Evolutionary conservation across 1,140 invertebrate species (phyloP).

Genomic region (Drosophila jambulina): DNA sequence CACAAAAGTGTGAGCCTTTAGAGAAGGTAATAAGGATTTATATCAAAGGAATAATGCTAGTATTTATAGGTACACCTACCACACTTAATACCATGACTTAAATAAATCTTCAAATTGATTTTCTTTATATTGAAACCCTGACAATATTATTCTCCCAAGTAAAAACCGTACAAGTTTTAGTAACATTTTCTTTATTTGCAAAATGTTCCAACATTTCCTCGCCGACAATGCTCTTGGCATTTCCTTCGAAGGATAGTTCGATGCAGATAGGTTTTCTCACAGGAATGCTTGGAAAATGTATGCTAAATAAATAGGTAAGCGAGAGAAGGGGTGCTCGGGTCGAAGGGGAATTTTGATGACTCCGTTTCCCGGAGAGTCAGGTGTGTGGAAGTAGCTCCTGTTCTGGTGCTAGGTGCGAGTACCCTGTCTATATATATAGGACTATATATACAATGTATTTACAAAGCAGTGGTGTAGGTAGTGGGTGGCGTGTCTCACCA

Average conservation of each 20-base stretch:
- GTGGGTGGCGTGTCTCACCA: not conserved
- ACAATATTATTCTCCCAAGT: not conserved
- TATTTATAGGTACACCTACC: no score
- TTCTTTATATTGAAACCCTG: not conserved
- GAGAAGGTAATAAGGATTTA: no score
- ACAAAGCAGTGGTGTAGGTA: conserved; percentile 42
- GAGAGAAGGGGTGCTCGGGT: conserved; percentile 36
- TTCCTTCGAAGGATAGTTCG: conserved; percentile 17
- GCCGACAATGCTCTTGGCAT: conserved; percentile 11
- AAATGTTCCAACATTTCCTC: conserved; percentile 22
- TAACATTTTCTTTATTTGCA: conserved; percentile 57
- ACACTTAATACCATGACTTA: no score
- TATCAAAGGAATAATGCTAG: no score
- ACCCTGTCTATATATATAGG: conserved; percentile 73
- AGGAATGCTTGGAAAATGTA: conserved; percentile 52
- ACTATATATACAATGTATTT: conserved; percentile 56
- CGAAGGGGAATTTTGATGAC: conserved; percentile 64
- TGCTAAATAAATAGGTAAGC: conserved; percentile 47
- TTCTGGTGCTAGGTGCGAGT: conserved; percentile 66
- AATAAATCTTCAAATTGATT: not conserved
- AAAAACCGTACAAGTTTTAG: not conserved
- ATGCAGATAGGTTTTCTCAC: conserved; percentile 17
- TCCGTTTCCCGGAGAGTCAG: conserved; percentile 22
- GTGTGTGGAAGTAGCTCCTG: conserved; percentile 22
- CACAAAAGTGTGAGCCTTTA: no score